Conservation (phyloP, 2,888 invertebrate species). For the Hedychridium roseum region DNA sequence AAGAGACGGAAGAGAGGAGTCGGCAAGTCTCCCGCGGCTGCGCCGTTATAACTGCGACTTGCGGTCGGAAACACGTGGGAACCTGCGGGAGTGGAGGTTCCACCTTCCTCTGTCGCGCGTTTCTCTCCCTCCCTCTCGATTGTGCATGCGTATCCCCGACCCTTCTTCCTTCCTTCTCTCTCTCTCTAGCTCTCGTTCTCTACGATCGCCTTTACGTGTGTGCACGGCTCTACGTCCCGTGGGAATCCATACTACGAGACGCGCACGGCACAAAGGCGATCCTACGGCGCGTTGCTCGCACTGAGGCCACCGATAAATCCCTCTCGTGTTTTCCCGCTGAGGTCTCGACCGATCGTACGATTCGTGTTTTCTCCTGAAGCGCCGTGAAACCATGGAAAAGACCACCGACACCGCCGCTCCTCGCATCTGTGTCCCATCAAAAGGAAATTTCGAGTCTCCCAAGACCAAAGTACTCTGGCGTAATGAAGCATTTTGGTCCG, state of each 20-base stretch:
- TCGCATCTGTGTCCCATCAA: background rate
- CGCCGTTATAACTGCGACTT: constrained; percentile 47
- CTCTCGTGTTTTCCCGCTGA: constrained; percentile 40
- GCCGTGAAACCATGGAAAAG: background rate
- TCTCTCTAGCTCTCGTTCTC: constrained; percentile 1
- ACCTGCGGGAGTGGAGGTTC: constrained; percentile 42
- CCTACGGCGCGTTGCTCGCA: constrained; percentile 23
- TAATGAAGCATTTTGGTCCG: no score
- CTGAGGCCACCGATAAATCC: constrained; percentile 33
- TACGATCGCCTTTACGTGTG: constrained; percentile 17
- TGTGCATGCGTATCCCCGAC: background rate
- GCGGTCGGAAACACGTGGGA: constrained; percentile 56
- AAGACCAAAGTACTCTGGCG: no score
- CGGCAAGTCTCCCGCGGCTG: constrained; percentile 46
- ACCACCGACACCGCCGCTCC: background rate
- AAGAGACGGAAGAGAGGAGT: no score
- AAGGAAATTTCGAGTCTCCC: no score
- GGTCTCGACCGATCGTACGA: no score
- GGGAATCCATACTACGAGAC: constrained; percentile 47
- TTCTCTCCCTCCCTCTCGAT: constrained; percentile 14
- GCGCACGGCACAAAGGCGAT: constrained; percentile 46
- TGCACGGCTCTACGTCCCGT: constrained; percentile 43
- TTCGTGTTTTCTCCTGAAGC: no score
- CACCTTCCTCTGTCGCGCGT: constrained; percentile 27
- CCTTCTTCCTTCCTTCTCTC: background rate